Percentiles rank a stretch among this genome's conserved stretches.
Evolutionary conservation across 2,888 invertebrate genomes (phyloP).

Genomic region (Baronia brevicornis): DNA sequence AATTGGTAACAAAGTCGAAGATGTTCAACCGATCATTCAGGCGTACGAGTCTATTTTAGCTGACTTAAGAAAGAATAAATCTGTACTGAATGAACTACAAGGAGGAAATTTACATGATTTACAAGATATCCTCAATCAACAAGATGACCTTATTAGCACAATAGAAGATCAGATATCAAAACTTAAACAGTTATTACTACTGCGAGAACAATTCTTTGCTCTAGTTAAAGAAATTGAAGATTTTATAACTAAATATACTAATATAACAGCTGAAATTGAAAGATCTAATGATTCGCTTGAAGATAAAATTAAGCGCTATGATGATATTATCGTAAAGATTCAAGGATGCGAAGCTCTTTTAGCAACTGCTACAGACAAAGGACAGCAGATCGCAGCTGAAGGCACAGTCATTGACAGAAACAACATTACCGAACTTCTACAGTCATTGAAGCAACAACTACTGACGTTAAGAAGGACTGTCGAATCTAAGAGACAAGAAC

Average conservation of each 20-base stretch:
- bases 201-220: slow-evolving; percentile 92
- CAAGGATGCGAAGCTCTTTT: slow-evolving; percentile 93
- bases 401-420: slow-evolving; percentile 91
- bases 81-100: slow-evolving; percentile 85
- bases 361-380: slow-evolving; percentile 92
- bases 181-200: slow-evolving; percentile 83
- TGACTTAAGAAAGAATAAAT: slow-evolving; percentile 85
- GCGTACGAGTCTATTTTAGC: slow-evolving; percentile 86
- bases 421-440: slow-evolving; percentile 89
- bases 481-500: slow-evolving; percentile 90
- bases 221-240: slow-evolving; percentile 91
- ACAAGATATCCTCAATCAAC: slow-evolving; percentile 84
- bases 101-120: slow-evolving; percentile 86
- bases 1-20: slow-evolving; percentile 90
- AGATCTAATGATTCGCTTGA: slow-evolving; percentile 87
- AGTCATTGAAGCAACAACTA: slow-evolving; percentile 89
- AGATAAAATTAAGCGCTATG: slow-evolving; percentile 91
- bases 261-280: slow-evolving; percentile 89
- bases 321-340: slow-evolving; percentile 88
- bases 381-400: slow-evolving; percentile 93
- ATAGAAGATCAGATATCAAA: slow-evolving; percentile 91
- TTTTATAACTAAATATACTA: slow-evolving; percentile 90
- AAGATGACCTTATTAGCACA: slow-evolving; percentile 89
- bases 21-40: slow-evolving; percentile 87
- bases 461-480: slow-evolving; percentile 86